Evolutionary conservation across 2,797 vertebrate genomes (phyloP), one percentile per base, ranked within the genome.

Genomic region (Lagocephalus sceleratus): DNA sequence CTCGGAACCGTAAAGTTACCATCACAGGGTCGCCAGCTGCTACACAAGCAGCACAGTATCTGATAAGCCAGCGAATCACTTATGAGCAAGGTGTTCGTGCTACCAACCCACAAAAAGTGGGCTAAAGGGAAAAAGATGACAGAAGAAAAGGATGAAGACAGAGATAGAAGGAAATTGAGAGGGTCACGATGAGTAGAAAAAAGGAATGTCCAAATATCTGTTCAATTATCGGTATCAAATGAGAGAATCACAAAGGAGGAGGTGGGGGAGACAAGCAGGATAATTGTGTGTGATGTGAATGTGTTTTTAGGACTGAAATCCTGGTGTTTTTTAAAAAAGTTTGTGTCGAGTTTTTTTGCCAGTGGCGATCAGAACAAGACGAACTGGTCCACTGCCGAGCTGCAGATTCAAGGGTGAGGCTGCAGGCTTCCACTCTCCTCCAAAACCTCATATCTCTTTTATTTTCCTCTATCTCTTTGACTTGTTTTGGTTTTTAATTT

Each of bases 11-110:
- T 87, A 95, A 94, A 91, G 95, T 96, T 81, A 97, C 94, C 89
- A 97, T 97, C 88, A 96, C 94, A 54, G 94, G 94, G 87, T 94
- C 94, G 25, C 94, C 94, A 20, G 94, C 94, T 26, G 94, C 95
- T 63, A 96, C 94, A 35, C 95, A 97, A 88, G 95, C 95, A 62
- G 95, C 95, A 48, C 95, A 97, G 89, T 97, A 96, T 91, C 92
- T 97, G 87, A 97, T 97, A 92, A 95, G 94, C 90, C 95, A 97
- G 90, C 89, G 95, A 89, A 95, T 97, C 92, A 96, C 94, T 26
- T 97, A 96, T 49, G 95, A 97, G 94, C 95, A 97, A 86, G 94
- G 94, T 65, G 94, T 97, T 81, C 91, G 95, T 43, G 94, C 95
- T 80, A 95, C 94, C 89, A 97, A 97, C 88, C 94, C 94, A 58